Conservation (phyloP, 2,113 vertebrate species). For the Nothoprocta perdicaria region DNA sequence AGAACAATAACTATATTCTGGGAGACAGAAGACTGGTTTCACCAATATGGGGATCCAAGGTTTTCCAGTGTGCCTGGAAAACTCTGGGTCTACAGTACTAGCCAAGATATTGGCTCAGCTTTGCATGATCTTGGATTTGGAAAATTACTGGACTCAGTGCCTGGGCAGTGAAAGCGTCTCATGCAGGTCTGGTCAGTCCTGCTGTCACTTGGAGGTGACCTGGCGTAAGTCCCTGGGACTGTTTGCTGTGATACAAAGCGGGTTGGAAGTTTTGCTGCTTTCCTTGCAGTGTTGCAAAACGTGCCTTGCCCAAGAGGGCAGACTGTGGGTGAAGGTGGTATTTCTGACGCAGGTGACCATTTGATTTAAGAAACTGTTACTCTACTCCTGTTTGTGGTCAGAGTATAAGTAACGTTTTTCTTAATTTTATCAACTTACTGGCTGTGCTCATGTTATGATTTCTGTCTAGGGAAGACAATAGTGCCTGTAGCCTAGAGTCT, state of each 20-base stretch:
- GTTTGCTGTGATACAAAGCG: background rate
- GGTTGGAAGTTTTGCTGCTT: background rate
- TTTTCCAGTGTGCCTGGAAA: background rate
- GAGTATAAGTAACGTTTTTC: background rate
- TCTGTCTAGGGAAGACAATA: background rate
- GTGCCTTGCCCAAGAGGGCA: background rate
- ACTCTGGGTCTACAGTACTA: background rate
- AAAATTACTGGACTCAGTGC: background rate
- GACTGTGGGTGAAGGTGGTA: accelerated
- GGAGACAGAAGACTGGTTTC: background rate
- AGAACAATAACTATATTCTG: background rate
- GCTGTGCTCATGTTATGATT: background rate
- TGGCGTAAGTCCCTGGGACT: background rate
- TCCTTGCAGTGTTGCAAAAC: background rate
- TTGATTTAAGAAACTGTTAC: background rate
- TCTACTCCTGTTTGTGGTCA: background rate
- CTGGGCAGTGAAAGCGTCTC: background rate
- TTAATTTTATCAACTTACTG: background rate
- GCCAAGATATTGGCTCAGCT: background rate
- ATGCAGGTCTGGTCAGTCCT: background rate
- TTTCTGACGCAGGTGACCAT: accelerated
- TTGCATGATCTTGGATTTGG: background rate
- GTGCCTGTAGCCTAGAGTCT: background rate
- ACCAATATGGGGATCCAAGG: background rate
- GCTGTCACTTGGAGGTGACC: background rate